Evolutionary conservation across 2,888 invertebrate genomes (phyloP).

Genomic region (Stegana nigrithorax): DNA sequence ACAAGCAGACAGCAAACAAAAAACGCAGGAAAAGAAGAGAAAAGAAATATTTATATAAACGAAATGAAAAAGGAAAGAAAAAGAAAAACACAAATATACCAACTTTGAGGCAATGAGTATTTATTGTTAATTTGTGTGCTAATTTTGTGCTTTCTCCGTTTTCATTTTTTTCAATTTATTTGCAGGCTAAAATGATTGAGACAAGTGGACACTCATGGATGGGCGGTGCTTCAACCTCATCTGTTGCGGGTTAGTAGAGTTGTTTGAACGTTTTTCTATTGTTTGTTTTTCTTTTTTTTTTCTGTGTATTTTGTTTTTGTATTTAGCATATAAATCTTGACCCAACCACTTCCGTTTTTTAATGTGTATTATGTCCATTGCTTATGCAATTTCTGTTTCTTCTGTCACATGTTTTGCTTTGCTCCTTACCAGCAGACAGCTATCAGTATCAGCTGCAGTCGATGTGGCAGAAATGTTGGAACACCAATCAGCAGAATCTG

Average conservation of each 20-base stretch:
- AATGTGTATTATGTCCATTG: too few relatives aligned
- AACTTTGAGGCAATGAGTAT: slow-evolving; percentile 14
- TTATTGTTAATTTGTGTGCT: slow-evolving; percentile 24
- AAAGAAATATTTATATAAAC: not conserved
- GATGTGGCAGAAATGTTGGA: slow-evolving; percentile 97
- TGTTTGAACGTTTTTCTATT: not conserved
- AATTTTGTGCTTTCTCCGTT: slow-evolving; percentile 4
- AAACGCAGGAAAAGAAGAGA: too few relatives aligned
- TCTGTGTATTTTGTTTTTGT: not conserved
- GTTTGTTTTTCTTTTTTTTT: slow-evolving; percentile 1
- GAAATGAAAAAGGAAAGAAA: not conserved
- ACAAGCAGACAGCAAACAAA: not conserved
- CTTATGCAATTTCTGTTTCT: too few relatives aligned
- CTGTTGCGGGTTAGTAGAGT: slow-evolving; percentile 64
- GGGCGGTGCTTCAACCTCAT: slow-evolving; percentile 64
- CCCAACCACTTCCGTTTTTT: too few relatives aligned
- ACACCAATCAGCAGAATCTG: slow-evolving; percentile 89
- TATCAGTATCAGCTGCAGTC: slow-evolving; percentile 95
- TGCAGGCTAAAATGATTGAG: slow-evolving; percentile 67
- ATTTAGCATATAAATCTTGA: too few relatives aligned
- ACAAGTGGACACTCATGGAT: slow-evolving; percentile 66
- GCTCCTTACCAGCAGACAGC: slow-evolving; percentile 76
- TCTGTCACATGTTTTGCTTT: too few relatives aligned
- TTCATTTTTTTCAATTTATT: slow-evolving; percentile 19
- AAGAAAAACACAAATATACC: not conserved